Evolutionary conservation across 2,113 vertebrate genomes (phyloP).

Genomic region (Castor canadensis): DNA sequence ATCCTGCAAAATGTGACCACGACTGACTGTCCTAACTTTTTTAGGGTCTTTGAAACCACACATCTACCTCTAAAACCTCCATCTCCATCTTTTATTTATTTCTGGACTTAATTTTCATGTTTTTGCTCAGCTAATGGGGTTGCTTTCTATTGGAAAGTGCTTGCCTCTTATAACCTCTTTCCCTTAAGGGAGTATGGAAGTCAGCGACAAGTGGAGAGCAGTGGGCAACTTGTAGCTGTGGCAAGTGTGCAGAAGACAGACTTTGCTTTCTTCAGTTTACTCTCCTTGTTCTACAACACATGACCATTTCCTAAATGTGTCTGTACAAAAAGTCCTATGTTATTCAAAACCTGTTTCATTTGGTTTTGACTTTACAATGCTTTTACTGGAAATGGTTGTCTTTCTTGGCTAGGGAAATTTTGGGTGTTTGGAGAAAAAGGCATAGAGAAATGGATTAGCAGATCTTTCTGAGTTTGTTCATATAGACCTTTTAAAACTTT

Average conservation of each 20-base stretch:
- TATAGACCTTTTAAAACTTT: conserved; percentile 4
- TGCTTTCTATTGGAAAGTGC: background rate
- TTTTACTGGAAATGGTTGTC: background rate
- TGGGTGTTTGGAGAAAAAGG: conserved; percentile 19
- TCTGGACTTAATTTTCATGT: background rate
- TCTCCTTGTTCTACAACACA: background rate
- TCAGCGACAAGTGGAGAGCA: background rate
- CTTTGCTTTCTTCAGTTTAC: background rate
- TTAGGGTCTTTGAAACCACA: background rate
- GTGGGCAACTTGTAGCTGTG: too few relatives aligned
- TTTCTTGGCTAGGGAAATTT: conserved; percentile 28
- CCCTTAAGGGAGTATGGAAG: background rate
- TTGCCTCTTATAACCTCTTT: background rate
- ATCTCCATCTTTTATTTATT: background rate
- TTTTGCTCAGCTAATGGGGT: background rate
- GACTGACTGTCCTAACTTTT: background rate
- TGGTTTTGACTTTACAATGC: background rate
- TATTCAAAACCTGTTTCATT: background rate
- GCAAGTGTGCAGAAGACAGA: background rate
- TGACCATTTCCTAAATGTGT: background rate
- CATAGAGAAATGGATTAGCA: background rate
- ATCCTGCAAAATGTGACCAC: background rate
- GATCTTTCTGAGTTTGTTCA: background rate
- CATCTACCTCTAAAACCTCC: background rate
- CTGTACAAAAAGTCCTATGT: background rate